Evolutionary conservation across 2,797 vertebrate species (phyloP).

Genomic region (Pygocentrus nattereri): DNA sequence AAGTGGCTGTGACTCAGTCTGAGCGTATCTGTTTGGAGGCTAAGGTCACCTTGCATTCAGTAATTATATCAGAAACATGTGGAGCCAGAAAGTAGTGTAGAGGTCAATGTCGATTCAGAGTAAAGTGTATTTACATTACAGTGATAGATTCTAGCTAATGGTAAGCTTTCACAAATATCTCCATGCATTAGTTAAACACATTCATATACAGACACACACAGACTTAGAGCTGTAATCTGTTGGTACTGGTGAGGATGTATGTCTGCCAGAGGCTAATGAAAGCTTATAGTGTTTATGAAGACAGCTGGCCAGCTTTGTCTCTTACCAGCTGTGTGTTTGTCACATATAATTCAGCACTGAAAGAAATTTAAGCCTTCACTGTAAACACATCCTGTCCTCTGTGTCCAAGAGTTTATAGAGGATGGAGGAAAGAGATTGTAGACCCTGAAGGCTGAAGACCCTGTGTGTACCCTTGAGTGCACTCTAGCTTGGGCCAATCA

Average conservation of each 20-base stretch:
- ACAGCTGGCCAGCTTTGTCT: background rate
- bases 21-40: background rate
- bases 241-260: constrained; percentile 12
- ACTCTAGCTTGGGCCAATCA: background rate
- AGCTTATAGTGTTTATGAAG: constrained; percentile 27
- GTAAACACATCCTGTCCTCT: constrained; percentile 18
- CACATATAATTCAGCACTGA: constrained; percentile 20
- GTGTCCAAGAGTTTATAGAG: background rate
- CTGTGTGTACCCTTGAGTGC: background rate
- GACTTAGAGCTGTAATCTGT: background rate
- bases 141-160: background rate
- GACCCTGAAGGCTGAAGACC: background rate
- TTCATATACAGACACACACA: background rate
- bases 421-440: background rate
- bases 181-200: background rate
- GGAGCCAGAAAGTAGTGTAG: constrained; percentile 6
- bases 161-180: background rate
- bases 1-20: background rate
- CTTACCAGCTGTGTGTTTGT: constrained; percentile 5
- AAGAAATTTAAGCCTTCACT: constrained; percentile 3
- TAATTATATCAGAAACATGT: constrained; percentile 6
- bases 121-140: constrained; percentile 10
- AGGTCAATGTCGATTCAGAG: background rate
- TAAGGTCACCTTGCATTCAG: constrained; percentile 15
- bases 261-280: constrained; percentile 27